Evolutionary conservation across 2,888 invertebrate genomes (phyloP).

Genomic region (Trypoxylon attenuatum): DNA sequence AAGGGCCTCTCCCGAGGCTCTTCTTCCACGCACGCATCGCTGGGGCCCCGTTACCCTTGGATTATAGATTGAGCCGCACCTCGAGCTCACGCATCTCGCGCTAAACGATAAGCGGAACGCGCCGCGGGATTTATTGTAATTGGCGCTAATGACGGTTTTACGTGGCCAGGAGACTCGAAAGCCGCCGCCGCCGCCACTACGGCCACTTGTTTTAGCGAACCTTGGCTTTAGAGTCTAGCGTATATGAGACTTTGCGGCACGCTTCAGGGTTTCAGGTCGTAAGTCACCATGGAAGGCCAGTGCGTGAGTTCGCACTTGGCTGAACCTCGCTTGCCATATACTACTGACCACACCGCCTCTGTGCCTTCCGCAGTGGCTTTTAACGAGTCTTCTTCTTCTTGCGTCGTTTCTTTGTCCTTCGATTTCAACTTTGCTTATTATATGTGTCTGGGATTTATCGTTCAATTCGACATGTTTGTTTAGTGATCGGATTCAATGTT

Average conservation of each 20-base stretch:
- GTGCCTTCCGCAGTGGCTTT: not conserved
- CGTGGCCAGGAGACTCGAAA: too few relatives aligned
- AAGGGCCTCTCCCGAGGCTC: not conserved
- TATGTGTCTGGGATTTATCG: too few relatives aligned
- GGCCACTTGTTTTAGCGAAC: conserved; percentile 21
- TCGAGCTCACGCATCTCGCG: conserved; percentile 47
- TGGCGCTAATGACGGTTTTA: conserved; percentile 69
- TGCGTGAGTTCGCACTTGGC: conserved; percentile 1
- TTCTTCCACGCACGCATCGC: too few relatives aligned
- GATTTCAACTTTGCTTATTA: too few relatives aligned
- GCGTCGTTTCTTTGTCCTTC: too few relatives aligned
- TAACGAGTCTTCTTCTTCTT: not conserved
- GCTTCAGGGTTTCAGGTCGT: conserved; percentile 24
- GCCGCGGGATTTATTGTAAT: conserved; percentile 69
- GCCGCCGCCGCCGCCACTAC: conserved; percentile 40
- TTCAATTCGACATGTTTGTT: too few relatives aligned
- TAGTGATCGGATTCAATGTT: too few relatives aligned
- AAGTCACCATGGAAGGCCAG: conserved; percentile 23
- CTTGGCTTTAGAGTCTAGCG: conserved; percentile 16
- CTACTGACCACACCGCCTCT: not conserved
- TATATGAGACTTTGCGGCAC: conserved; percentile 10
- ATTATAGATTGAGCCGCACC: conserved; percentile 56
- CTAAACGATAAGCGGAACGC: conserved; percentile 64
- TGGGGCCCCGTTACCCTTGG: conserved; percentile 23
- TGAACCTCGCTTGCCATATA: not conserved